Evolutionary conservation across 2,888 invertebrate species (phyloP).

Genomic region (Cremastinae sp.): DNA sequence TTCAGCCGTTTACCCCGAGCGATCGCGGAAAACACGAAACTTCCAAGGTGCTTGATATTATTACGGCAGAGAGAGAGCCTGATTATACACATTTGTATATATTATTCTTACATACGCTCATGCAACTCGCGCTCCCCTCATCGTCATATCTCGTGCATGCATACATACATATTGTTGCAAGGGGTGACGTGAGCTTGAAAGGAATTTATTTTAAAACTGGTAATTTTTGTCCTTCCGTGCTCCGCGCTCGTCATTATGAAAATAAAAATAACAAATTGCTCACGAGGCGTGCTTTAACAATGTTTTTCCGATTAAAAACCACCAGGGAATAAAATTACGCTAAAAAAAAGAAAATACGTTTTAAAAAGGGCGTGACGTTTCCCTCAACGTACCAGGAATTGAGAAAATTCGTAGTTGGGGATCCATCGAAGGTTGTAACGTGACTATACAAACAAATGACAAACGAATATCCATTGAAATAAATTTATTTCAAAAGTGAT

Average conservation of each 20-base stretch:
- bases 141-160: background rate
- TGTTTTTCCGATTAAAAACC: no score
- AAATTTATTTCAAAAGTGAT: constrained; percentile 35
- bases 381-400: no score
- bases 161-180: background rate
- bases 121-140: background rate
- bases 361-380: no score
- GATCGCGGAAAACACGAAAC: constrained; percentile 26
- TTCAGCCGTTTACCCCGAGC: constrained; percentile 37
- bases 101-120: background rate
- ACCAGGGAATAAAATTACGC: no score
- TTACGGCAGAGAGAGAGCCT: constrained; percentile 12
- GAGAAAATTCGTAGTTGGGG: no score
- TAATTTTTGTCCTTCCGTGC: constrained; percentile 16
- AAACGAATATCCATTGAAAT: no score
- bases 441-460: no score
- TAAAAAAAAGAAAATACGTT: no score
- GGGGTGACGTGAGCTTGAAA: constrained; percentile 26
- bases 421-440: no score
- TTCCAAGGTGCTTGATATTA: constrained; percentile 23
- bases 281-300: no score
- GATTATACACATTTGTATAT: constrained; percentile 1
- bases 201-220: constrained; percentile 32
- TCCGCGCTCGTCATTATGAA: background rate
- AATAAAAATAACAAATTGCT: no score